phyloP scores from a whole-genome alignment of 2,113 vertebrate genomes.

The Maylandia zebra region DNA sequence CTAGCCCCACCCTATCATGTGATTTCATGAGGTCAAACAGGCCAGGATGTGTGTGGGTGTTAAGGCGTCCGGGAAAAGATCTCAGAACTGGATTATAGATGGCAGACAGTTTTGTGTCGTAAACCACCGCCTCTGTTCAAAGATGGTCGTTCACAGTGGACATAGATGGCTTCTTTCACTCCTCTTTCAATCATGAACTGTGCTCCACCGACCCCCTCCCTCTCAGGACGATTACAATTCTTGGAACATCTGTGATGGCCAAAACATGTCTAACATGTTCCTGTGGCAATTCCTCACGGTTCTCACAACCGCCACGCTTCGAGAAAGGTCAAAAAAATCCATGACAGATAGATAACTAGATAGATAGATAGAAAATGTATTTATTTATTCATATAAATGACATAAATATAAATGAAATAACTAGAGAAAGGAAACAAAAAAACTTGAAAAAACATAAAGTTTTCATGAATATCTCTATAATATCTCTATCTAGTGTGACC shows the following conservation, averaged over 20 bases:
- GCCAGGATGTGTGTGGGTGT: neutral
- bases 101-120: neutral
- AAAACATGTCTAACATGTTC: neutral
- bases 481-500: neutral
- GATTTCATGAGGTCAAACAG: neutral
- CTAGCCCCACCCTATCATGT: neutral
- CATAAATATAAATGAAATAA: neutral
- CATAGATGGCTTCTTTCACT: neutral
- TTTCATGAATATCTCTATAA: neutral
- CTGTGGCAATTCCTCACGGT: neutral
- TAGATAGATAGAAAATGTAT: neutral
- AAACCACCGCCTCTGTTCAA: neutral
- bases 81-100: neutral
- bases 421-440: neutral
- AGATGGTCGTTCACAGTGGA: neutral
- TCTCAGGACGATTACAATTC: neutral
- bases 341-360: neutral
- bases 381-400: neutral
- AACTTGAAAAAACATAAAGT: neutral
- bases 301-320: neutral
- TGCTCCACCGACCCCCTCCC: neutral
- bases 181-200: neutral
- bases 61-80: neutral
- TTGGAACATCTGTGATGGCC: neutral
- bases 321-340: neutral